Conservation (phyloP, 2,888 invertebrate species). For the Ophion slaviceki region DNA sequence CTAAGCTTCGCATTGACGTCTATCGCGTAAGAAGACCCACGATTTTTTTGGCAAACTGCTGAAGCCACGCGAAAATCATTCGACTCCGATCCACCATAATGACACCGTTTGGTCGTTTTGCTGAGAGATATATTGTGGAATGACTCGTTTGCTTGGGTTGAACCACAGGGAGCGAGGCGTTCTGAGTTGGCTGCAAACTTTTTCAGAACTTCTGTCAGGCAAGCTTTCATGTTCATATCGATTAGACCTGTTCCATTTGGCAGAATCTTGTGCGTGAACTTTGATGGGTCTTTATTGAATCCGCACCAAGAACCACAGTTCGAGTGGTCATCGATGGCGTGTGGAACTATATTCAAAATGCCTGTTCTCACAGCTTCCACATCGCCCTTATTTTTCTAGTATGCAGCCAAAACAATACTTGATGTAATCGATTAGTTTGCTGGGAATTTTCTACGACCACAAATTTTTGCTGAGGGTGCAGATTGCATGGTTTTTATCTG, state of each 20-base stretch:
- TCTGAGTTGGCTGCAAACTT: slow-evolving; percentile 46
- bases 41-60: slow-evolving; percentile 60
- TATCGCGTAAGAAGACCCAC: slow-evolving; percentile 22
- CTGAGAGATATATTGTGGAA: slow-evolving; percentile 42
- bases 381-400: slow-evolving; percentile 55
- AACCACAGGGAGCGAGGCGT: slow-evolving; percentile 59
- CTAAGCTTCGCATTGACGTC: slow-evolving; percentile 19
- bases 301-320: slow-evolving; percentile 68
- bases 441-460: slow-evolving; percentile 43
- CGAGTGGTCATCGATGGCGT: slow-evolving; percentile 67
- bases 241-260: slow-evolving; percentile 37
- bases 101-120: slow-evolving; percentile 47
- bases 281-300: slow-evolving; percentile 53
- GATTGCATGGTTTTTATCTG: slow-evolving; percentile 52
- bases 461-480: slow-evolving; percentile 34
- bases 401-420: slow-evolving; percentile 67
- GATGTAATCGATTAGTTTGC: slow-evolving; percentile 63
- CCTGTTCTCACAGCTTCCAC: slow-evolving; percentile 46
- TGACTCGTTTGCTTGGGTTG: slow-evolving; percentile 58
- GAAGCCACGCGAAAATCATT: slow-evolving; percentile 51
- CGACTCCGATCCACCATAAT: slow-evolving; percentile 58
- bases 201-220: slow-evolving; percentile 19
- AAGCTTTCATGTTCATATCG: slow-evolving; percentile 11
- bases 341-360: slow-evolving; percentile 65
- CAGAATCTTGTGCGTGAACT: slow-evolving; percentile 54